These are phyloP conservation scores for Luidia sarsii DNA, from an alignment of 53 echinoderm and acorn worm genomes.

Conservation along the genomic window DNA sequence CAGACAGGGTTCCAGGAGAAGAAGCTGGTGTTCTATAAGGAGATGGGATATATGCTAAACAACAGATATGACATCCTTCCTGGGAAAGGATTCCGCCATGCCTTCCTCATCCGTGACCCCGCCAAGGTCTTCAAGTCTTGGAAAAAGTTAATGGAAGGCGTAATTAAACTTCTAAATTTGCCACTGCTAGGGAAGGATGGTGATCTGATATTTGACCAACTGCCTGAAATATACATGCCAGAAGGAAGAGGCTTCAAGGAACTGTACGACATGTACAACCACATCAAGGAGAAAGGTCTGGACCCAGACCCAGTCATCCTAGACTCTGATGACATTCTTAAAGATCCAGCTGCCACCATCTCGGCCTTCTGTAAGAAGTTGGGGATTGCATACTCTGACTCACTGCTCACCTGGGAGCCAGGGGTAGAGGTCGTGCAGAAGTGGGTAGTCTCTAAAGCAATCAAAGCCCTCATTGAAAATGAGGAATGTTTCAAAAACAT, in stretches of 20 bases:
- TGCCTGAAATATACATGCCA: neutral
- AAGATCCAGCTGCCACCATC: too few relatives aligned
- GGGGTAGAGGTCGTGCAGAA: too few relatives aligned
- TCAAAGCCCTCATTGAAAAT: too few relatives aligned
- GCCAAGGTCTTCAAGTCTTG: too few relatives aligned
- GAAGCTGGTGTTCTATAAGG: neutral
- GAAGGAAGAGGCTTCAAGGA: too few relatives aligned
- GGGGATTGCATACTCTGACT: slow-evolving; percentile 21
- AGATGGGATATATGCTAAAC: neutral
- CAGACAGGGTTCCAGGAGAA: slow-evolving; percentile 1
- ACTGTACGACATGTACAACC: neutral
- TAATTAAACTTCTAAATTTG: too few relatives aligned
- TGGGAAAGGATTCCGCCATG: neutral
- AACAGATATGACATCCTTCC: neutral
- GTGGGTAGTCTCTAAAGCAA: too few relatives aligned
- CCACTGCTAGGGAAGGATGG: neutral
- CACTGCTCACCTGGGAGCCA: neutral
- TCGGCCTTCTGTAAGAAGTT: slow-evolving; percentile 12
- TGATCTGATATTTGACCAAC: neutral
- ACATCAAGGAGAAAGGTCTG: slow-evolving; percentile 1
- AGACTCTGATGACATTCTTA: too few relatives aligned
- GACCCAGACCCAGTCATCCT: slow-evolving; percentile 21
- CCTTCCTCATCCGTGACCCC: too few relatives aligned
- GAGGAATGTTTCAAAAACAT: too few relatives aligned
- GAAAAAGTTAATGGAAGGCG: neutral